Percentiles rank a stretch among this genome's conserved stretches.
Evolutionary conservation across 2,113 vertebrate species (phyloP).

Genomic region (Acrocephalus kingi): DNA sequence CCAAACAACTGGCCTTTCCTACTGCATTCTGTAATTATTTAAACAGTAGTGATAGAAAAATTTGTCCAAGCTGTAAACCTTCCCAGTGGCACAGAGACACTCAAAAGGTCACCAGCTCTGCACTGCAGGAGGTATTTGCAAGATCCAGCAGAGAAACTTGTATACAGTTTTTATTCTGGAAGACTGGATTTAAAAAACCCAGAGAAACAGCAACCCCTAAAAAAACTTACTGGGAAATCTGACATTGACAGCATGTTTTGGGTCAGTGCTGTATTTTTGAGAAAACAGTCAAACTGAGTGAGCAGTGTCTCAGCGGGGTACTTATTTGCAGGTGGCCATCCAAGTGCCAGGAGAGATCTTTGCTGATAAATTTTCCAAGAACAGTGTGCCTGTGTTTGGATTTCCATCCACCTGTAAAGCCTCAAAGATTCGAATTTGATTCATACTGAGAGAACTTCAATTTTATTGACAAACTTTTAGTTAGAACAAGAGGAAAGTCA

Average conservation of each 20-base stretch:
- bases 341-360: background rate
- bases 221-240: background rate
- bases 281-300: background rate
- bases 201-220: background rate
- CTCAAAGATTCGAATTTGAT: background rate
- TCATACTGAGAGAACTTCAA: background rate
- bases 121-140: background rate
- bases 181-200: background rate
- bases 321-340: background rate
- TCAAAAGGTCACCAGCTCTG: background rate
- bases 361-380: background rate
- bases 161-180: background rate
- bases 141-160: background rate
- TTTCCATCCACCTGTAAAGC: background rate
- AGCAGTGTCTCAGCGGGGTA: background rate
- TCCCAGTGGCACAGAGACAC: background rate
- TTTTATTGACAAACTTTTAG: background rate
- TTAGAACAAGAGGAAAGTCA: background rate
- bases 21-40: background rate
- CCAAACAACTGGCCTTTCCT: background rate
- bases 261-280: background rate
- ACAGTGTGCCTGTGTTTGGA: rapidly evolving
- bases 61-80: background rate
- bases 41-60: background rate
- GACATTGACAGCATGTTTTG: rapidly evolving